These are phyloP conservation scores for Mus musculus DNA, from an alignment of 2,113 vertebrate genomes.

Conservation along the genomic window GRCm39 chr3:88757501-88758000, in stretches of 20 bases:
- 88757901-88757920: neutral
- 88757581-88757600: neutral
- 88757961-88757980: neutral
- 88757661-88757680: too few species aligned
- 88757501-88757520: neutral
- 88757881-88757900: constrained; percentile 32
- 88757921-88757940: neutral
- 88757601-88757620: too few species aligned
- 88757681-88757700: too few species aligned
- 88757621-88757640: too few species aligned
- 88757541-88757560: neutral
- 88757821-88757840: neutral
- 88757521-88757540: neutral
- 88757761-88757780: neutral
- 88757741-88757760: neutral
- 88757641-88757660: too few species aligned
- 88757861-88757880: neutral
- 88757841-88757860: neutral
- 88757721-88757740: too few species aligned
- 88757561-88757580: neutral
- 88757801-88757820: neutral
- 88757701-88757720: too few species aligned
- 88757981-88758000: neutral
- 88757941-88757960: neutral
- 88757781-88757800: neutral